phyloP scores from a whole-genome alignment of 2,113 vertebrate species.

The Rallus limicola region DNA sequence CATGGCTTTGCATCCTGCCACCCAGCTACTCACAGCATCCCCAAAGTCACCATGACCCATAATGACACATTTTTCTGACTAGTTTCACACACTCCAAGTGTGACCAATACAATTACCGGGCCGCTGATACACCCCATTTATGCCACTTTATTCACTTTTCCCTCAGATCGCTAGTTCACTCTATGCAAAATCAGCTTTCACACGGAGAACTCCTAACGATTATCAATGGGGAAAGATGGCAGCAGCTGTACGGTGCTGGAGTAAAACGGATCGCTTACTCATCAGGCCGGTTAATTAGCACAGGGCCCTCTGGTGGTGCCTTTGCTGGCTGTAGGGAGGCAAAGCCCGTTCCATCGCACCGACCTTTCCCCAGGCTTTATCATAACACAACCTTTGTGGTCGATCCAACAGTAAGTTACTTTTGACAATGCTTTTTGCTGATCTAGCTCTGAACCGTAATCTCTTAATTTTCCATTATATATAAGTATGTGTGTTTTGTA shows the following conservation, averaged over 20 bases:
- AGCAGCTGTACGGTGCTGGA: neutral
- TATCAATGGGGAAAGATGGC: constrained; percentile 24
- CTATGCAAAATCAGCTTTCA: neutral
- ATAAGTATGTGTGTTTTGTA: fast-evolving
- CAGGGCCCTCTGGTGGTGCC: constrained; percentile 55
- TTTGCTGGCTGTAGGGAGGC: neutral
- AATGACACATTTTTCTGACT: neutral
- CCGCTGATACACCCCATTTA: neutral
- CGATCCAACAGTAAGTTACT: neutral
- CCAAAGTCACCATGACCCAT: neutral
- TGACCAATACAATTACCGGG: neutral
- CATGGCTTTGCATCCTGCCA: neutral
- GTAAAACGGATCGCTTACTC: neutral
- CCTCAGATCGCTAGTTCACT: neutral
- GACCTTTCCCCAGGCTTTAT: neutral
- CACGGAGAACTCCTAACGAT: neutral
- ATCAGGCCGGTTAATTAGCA: neutral
- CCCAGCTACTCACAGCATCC: neutral
- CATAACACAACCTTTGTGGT: neutral
- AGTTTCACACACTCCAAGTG: neutral
- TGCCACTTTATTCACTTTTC: neutral
- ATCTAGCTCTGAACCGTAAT: neutral
- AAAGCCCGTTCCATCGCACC: neutral
- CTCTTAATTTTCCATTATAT: neutral
- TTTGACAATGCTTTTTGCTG: neutral